phyloP scores from a whole-genome alignment of 2,797 vertebrate species.

The Cyprinodon diabolis region DNA sequence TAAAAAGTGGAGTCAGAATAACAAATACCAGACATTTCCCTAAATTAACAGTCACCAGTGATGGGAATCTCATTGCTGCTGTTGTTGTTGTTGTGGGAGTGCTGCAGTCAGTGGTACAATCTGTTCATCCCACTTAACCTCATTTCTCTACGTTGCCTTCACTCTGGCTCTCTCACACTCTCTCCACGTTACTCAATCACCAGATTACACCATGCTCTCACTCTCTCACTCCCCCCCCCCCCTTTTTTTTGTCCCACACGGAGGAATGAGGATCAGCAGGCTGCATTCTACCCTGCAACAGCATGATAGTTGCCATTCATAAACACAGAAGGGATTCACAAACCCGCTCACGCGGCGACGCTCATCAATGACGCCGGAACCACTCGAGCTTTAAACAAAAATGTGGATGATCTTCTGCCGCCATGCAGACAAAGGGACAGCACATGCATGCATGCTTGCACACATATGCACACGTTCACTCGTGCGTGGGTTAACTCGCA shows the following conservation, averaged over 20 bases:
- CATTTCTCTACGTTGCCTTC: conserved; percentile 56
- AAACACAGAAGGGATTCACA: conserved; percentile 59
- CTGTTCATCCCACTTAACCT: conserved; percentile 76
- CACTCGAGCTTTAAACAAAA: conserved; percentile 57
- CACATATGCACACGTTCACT: conserved; percentile 18
- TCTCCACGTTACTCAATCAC: conserved; percentile 64
- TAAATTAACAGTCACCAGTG: conserved; percentile 30
- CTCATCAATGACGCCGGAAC: conserved; percentile 42
- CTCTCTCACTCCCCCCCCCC: conserved; percentile 55
- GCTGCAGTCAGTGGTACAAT: conserved; percentile 64
- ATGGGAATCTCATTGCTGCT: conserved; percentile 15
- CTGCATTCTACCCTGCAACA: conserved; percentile 46
- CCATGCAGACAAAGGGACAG: conserved; percentile 55
- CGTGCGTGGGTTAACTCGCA: conserved; percentile 17
- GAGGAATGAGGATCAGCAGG: conserved; percentile 61
- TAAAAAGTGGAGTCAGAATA: conserved; percentile 6
- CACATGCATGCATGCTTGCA: conserved; percentile 34
- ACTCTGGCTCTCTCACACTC: conserved; percentile 24
- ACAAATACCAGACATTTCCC: conserved; percentile 18
- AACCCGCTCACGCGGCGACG: conserved; percentile 41
- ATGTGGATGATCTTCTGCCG: conserved; percentile 66
- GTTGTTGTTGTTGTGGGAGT: conserved; percentile 22
- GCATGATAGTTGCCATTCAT: conserved; percentile 43
- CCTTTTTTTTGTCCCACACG: conserved; percentile 44
- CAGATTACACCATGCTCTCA: conserved; percentile 69